Percentiles rank a stretch among this genome's conserved stretches.
These are phyloP conservation scores for Pyrrhia umbra DNA, from an alignment of 2,888 invertebrate genomes.

Conservation along the genomic window DNA sequence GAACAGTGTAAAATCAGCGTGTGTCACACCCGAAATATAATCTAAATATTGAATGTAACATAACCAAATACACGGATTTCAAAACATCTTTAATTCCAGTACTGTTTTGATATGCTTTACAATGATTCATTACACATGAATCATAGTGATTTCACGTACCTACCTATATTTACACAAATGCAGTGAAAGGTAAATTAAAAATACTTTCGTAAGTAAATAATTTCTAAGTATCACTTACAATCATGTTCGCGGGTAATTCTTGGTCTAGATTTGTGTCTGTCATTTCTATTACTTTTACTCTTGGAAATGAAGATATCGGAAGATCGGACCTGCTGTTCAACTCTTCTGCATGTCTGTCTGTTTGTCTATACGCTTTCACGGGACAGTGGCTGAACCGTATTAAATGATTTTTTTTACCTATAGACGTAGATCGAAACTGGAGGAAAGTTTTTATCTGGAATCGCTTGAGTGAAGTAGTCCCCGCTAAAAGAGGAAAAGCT, in stretches of 20 bases:
- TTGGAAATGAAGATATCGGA: not conserved
- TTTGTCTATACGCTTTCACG: too few species aligned
- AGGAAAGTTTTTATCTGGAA: too few species aligned
- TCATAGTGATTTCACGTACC: slow-evolving; percentile 1
- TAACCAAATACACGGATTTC: not conserved
- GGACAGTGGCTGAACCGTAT: too few species aligned
- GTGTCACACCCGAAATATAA: not conserved
- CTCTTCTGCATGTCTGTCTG: too few species aligned
- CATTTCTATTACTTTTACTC: slow-evolving; percentile 16
- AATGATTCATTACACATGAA: slow-evolving; percentile 13
- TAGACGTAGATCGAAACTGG: too few species aligned
- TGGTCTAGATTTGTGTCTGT: not conserved
- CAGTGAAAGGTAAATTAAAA: slow-evolving; percentile 38
- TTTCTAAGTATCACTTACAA: slow-evolving; percentile 17
- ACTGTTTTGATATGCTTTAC: not conserved
- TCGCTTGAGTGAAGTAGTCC: too few species aligned
- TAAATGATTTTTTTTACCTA: too few species aligned
- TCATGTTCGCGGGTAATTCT: slow-evolving; percentile 2
- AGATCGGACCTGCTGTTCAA: not conserved
- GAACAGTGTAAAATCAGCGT: not conserved
- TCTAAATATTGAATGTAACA: not conserved
- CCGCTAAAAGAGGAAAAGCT: not conserved
- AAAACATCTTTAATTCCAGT: not conserved
- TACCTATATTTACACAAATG: slow-evolving; percentile 31
- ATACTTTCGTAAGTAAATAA: slow-evolving; percentile 16